Evolutionary conservation across 2,113 vertebrate species (phyloP), one percentile per base, ranked within the genome.

Genomic region (Pycnonotus jocosus): DNA sequence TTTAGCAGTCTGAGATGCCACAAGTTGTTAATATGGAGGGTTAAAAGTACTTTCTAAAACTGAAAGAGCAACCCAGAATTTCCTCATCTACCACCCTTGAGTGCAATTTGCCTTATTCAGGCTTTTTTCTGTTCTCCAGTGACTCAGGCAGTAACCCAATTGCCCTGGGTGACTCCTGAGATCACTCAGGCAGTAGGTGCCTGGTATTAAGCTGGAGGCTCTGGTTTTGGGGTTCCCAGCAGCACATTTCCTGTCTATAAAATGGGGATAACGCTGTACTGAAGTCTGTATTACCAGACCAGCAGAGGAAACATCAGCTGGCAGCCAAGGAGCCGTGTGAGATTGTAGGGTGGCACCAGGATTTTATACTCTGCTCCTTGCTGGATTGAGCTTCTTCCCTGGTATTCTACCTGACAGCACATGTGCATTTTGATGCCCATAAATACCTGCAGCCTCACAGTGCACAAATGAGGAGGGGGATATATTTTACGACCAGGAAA

Each of bases 351-450:
- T 42, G 35, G 37, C 50, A 33, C 14, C 21, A 13, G 4, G 30
- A 54, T n/a, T 73, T 58, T 51, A 14, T 18, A 8, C 30, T 37
- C n/a, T 5, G 7, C 42, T 69, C 38, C 30, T 35, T 31, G 64
- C 60, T 81, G 9, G 13, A 17, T 6, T 5, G 21, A 66, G 10
- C 30, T 60, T 57, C 37, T 30, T 20, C 28, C 45, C 54, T 37
- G 45, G 9, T 20, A 22, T 0, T 33, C 21, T 4, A 0, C 48
- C n/a, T 24, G 30, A 42, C 25, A 28, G 3, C 7, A 27, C 4
- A 2, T 3, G 24, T 30, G 23, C n/a, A 12, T 53, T 80, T 27
- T 35, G 25, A 38, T 53, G 12, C 24, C 8, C 40, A 11, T 8
- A 25, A 78, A 38, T 10, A 25, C 15, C 33, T 10, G 21, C 38